Base-by-base conservation (phyloP, 2,113 vertebrate genomes). In the Notechis scutatus region DNA sequence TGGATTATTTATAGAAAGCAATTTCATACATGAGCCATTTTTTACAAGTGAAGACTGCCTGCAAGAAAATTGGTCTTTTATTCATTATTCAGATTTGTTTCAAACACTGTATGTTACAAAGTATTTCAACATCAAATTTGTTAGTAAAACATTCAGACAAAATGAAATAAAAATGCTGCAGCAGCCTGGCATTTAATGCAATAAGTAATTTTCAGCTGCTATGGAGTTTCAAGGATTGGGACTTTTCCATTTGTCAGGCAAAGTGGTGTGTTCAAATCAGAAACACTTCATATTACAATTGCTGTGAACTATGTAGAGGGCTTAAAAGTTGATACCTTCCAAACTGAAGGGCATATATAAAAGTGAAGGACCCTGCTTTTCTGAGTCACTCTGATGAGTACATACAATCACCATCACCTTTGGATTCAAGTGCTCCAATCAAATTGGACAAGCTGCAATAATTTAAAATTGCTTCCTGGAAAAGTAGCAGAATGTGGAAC, bases 381-480 rank as follows among this genome's bases (percentile, higher is more conserved):
- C 54, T 87, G 54, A 91, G 91, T 94, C 92, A 55, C 81, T 93
- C 74, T 93, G 59, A 85, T 92, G 26, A 90, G 20, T 96, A 94
- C 87, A 86, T 47, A 93, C 54, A 90, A 39, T 92, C 89, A 92
- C 94, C 57, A 92, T 94, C 55, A 90, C 23, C 96, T 96, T 92
- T 95, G 90, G 95, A 96, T 94, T 94, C 95, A 93, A 92, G 93
- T 94, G 91, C 95, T 95, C 95, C 96, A 87, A 95, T 97, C 94
- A 95, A 94, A 95, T 93, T 94, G 94, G 94, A 95, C 94, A 95
- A 94, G 95, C 96, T 96, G 95, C 93, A 96, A 94, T 96, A 97
- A 96, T 96, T 96, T 97, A 95, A 93, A 95, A 94, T 96, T 95
- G 95, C 95, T 96, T 96, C 95, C 95, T 96, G 92, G 91, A 92